Evolutionary conservation across 2,113 vertebrate species (phyloP).

Genomic region (Phrynocephalus versicolor): DNA sequence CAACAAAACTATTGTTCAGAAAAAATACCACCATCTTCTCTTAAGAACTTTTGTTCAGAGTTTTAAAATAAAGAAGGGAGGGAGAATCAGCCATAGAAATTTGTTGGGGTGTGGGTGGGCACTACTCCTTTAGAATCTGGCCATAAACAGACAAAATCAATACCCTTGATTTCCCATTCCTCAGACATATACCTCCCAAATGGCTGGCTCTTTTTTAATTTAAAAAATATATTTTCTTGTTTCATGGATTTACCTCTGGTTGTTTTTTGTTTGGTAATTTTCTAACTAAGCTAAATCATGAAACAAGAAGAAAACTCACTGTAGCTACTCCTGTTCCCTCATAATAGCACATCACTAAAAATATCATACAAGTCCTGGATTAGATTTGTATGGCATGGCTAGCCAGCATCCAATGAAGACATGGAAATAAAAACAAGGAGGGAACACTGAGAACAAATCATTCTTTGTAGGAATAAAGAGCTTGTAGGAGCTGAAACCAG

Average conservation of each 20-base stretch:
- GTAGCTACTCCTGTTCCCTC: not conserved
- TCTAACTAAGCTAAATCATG: no score
- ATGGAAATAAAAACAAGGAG: not conserved
- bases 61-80: not conserved
- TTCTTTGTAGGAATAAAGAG: not conserved
- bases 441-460: not conserved
- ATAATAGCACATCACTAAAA: not conserved
- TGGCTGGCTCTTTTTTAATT: no score
- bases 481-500: no score
- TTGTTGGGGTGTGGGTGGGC: no score
- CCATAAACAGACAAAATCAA: no score
- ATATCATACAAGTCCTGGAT: not conserved
- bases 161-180: no score
- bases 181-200: no score
- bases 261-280: no score
- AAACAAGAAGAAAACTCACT: not conserved
- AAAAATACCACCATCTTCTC: not conserved
- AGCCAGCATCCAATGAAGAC: not conserved
- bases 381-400: not conserved
- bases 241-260: no score
- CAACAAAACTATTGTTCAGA: not conserved
- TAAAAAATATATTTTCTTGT: no score
- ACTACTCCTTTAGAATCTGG: no score
- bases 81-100: not conserved
- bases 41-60: not conserved